These are phyloP conservation scores for Dynastes hyllus DNA, from an alignment of 2,888 invertebrate species.

Conservation along the genomic window DNA sequence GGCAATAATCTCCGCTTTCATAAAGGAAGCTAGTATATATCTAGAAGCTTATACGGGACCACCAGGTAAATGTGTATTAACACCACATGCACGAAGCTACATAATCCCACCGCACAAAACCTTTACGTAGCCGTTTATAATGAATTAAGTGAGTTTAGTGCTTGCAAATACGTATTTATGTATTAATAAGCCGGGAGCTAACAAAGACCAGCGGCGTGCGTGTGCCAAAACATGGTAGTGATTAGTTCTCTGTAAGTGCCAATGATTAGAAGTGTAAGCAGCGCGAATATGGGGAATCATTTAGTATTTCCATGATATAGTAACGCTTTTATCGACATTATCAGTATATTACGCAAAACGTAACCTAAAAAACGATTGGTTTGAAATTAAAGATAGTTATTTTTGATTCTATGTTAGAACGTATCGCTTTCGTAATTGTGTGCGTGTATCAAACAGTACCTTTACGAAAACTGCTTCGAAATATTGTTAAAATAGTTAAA, in stretches of 20 bases:
- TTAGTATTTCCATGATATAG: too few relatives aligned
- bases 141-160: constrained; percentile 36
- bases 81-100: constrained; percentile 15
- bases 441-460: too few relatives aligned
- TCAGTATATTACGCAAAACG: too few relatives aligned
- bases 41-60: constrained; percentile 13
- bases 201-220: background rate
- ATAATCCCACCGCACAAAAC: constrained; percentile 15
- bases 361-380: too few relatives aligned
- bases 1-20: constrained; percentile 16
- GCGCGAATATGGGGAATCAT: too few relatives aligned
- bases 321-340: too few relatives aligned
- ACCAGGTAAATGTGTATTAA: constrained; percentile 33
- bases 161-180: constrained; percentile 32
- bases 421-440: too few relatives aligned
- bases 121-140: constrained; percentile 22
- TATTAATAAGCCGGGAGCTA: constrained; percentile 13
- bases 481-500: too few relatives aligned
- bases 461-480: too few relatives aligned
- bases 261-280: too few relatives aligned
- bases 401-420: too few relatives aligned
- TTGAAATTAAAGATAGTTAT: too few relatives aligned
- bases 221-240: background rate
- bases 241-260: background rate
- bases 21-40: constrained; percentile 9